Evolutionary conservation across 2,888 invertebrate species (phyloP), one percentile per base, ranked within the genome.

Genomic region (Ichneumon xanthorius): DNA sequence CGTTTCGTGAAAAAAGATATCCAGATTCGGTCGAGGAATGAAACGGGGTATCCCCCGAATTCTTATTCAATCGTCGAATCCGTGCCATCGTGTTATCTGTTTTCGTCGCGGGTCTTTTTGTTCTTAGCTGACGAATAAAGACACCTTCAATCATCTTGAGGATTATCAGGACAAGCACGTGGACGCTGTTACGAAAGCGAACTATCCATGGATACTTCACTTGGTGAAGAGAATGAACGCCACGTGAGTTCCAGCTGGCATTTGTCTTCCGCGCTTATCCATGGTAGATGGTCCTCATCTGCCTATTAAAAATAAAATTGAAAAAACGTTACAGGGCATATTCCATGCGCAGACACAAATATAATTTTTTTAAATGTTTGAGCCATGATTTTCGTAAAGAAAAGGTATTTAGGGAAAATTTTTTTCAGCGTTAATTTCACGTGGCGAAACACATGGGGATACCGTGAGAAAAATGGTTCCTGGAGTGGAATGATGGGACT

Each of bases 111-210:
- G 67, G 61, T 80, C 30, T 58, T 50, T 26, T 9, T 71, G 77
- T 81, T 81, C 33, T 87, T 37, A 85, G 90, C 84, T 94, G 65
- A 92, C 93, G 4, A 90, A 94, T 88, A 90, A 91, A 1, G 92
- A 94, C 67, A 93, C 94, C 2, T 79, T 94, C 30, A 92, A 94
- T 86, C 95, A 95, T 89, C 88, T 95, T 70, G 92, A 92, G 70
- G 95, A 95, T 91, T 94, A 94, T 86, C 90, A 92, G 53, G 88
- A 93, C 72, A 92, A 92, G 67, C 90, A 92, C 61, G 82, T 91
- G 53, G 94, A 94, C 82, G 89, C 93, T 0, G 84, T 92, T 53
- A 91, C 93, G 7, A 94, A 94, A 88, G 89, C 91, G 16, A 91
- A 90, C 88, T 94, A 92, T 86, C 88, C 91, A 11, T 92, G 93